Conservation (phyloP, 2,888 invertebrate genomes). For the Tupiocoris notatus region DNA sequence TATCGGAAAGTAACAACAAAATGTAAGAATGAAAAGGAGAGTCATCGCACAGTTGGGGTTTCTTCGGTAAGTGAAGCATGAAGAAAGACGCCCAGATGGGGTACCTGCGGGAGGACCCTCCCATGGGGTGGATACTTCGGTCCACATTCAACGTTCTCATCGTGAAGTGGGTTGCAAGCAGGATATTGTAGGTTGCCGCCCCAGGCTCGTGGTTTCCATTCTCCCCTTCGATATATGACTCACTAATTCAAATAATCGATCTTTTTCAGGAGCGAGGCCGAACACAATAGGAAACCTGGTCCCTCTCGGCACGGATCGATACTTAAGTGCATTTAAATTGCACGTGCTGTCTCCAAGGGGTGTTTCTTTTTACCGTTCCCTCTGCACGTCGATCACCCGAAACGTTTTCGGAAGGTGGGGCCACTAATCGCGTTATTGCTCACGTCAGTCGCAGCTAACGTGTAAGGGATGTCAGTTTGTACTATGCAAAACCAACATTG, state of each 20-base stretch:
- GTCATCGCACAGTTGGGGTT: background rate
- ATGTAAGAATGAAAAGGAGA: background rate
- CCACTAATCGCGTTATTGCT: slow-evolving; percentile 29
- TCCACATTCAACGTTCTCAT: no score
- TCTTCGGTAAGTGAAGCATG: background rate
- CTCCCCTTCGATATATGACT: slow-evolving; percentile 8
- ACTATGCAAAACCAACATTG: background rate
- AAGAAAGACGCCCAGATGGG: background rate
- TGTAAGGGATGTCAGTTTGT: background rate
- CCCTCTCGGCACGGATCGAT: slow-evolving; percentile 17
- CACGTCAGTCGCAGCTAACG: background rate
- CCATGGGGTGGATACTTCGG: background rate
- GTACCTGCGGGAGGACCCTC: background rate
- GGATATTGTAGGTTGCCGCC: background rate
- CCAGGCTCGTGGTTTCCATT: background rate
- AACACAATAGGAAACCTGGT: slow-evolving; percentile 12
- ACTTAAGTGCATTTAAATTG: slow-evolving; percentile 38
- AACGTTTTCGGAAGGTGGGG: slow-evolving; percentile 26
- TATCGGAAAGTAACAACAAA: background rate
- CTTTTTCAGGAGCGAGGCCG: background rate
- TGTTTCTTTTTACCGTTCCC: background rate
- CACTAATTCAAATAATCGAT: slow-evolving; percentile 32
- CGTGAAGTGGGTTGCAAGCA: background rate
- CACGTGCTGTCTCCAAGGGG: slow-evolving; percentile 19
- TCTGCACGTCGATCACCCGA: slow-evolving; percentile 21